phyloP scores from a whole-genome alignment of 2,888 invertebrate genomes.

The Leptogaster cylindrica region DNA sequence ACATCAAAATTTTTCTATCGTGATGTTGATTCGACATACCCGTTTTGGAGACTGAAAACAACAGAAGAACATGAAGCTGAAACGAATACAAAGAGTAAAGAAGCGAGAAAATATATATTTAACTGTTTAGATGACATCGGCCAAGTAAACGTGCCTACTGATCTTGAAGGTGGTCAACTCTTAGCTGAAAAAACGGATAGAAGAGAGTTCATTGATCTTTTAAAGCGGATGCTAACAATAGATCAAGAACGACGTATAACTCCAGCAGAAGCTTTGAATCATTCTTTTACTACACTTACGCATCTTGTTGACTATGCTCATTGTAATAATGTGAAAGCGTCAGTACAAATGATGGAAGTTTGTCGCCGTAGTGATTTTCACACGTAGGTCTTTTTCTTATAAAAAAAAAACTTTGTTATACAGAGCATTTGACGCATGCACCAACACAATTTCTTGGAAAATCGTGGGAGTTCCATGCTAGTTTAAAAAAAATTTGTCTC shows the following conservation, averaged over 20 bases:
- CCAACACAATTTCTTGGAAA: too few species aligned
- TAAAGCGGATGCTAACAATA: constrained; percentile 98
- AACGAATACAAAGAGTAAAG: constrained; percentile 98
- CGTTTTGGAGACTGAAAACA: constrained; percentile 87
- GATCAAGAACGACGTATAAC: constrained; percentile 96
- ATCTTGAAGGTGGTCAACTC: constrained; percentile 94
- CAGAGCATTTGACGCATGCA: too few species aligned
- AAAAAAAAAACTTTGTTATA: too few species aligned
- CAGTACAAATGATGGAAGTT: constrained; percentile 97
- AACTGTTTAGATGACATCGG: constrained; percentile 99
- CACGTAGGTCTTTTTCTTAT: constrained; percentile 54
- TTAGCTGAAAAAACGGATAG: constrained; percentile 97
- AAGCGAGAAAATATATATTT: constrained; percentile 99
- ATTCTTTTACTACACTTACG: constrained; percentile 91
- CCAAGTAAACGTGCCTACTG: constrained; percentile 95
- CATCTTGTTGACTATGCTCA: constrained; percentile 96
- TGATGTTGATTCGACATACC: constrained; percentile 90
- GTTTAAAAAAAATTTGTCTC: too few species aligned
- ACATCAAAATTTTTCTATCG: constrained; percentile 98
- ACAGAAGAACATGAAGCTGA: constrained; percentile 98
- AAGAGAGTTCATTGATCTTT: constrained; percentile 94
- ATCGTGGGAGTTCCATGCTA: too few species aligned
- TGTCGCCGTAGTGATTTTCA: constrained; percentile 66
- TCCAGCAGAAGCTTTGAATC: constrained; percentile 94
- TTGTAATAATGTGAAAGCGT: constrained; percentile 95